These are phyloP conservation scores for Discoglossus pictus DNA, from an alignment of 2,797 vertebrate species.

Conservation along the genomic window DNA sequence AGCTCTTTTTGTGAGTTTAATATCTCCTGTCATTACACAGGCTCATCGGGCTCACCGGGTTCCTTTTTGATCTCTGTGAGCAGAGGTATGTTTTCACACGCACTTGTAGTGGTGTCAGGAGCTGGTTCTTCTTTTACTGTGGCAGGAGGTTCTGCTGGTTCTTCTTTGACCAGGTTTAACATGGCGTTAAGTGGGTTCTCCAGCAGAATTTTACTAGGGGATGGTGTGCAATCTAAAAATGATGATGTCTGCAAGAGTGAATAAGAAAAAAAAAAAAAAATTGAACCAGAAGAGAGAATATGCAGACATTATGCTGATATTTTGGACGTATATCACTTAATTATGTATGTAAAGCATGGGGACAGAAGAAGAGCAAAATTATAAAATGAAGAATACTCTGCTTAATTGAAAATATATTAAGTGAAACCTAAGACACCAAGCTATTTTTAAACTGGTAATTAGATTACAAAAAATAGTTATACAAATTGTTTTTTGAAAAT, in stretches of 20 bases:
- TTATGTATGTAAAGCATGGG: too few species aligned
- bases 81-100: constrained; percentile 69
- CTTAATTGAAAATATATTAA: too few species aligned
- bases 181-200: constrained; percentile 90
- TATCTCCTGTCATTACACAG: constrained; percentile 65
- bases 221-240: constrained; percentile 87
- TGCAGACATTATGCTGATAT: too few species aligned
- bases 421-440: too few species aligned
- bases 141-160: constrained; percentile 71
- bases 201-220: constrained; percentile 86
- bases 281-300: too few species aligned
- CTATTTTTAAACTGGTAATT: too few species aligned
- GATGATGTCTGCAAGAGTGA: constrained; percentile 84
- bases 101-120: constrained; percentile 60
- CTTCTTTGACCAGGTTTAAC: constrained; percentile 80
- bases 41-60: constrained; percentile 72
- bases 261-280: constrained; percentile 7
- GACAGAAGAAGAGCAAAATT: too few species aligned
- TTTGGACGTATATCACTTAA: too few species aligned
- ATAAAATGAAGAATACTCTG: too few species aligned
- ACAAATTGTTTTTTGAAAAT: too few species aligned
- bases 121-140: constrained; percentile 84
- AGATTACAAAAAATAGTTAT: too few species aligned
- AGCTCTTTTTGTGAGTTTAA: constrained; percentile 55
- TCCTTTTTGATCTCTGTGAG: constrained; percentile 77